A percentile compares a stretch with the other conserved stretches of the same genome.
These are phyloP conservation scores for Platycheirus rosarum DNA, from an alignment of 2,888 invertebrate species.

Conservation along the genomic window DNA sequence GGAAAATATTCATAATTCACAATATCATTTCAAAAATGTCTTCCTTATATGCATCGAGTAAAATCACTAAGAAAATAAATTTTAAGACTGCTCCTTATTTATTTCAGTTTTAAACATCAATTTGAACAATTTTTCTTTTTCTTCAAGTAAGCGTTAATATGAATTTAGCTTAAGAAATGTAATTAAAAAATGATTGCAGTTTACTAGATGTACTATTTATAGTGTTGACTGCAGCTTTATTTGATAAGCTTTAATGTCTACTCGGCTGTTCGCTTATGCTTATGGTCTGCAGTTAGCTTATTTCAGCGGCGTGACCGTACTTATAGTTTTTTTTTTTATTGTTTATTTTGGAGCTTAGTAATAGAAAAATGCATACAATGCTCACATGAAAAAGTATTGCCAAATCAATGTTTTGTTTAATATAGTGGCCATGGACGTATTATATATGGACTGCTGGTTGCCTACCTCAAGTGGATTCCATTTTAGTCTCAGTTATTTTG, in stretches of 20 bases:
- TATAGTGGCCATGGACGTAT: too few species aligned
- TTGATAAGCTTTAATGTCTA: constrained; percentile 18
- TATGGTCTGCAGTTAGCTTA: constrained; percentile 22
- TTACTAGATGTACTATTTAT: constrained; percentile 26
- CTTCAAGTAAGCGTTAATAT: constrained; percentile 35
- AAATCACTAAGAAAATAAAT: constrained; percentile 9
- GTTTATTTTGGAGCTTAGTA: constrained; percentile 18
- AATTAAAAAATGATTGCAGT: constrained; percentile 16
- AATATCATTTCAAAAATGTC: neutral
- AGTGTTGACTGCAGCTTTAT: constrained; percentile 27
- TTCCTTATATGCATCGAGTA: constrained; percentile 25
- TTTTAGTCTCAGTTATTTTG: too few species aligned
- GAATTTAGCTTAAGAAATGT: constrained; percentile 10
- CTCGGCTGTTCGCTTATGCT: constrained; percentile 27
- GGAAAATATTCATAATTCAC: too few species aligned
- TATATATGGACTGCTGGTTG: too few species aligned
- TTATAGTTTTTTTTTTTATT: neutral
- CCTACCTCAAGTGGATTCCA: too few species aligned
- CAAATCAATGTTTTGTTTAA: constrained; percentile 22
- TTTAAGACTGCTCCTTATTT: neutral
- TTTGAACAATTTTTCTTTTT: constrained; percentile 38
- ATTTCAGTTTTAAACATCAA: constrained; percentile 18
- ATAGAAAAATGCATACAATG: constrained; percentile 49
- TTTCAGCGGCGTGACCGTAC: constrained; percentile 5
- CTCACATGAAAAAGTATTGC: constrained; percentile 46